Base-by-base conservation (phyloP, 2,113 vertebrate genomes). In the Nanorana parkeri region DNA sequence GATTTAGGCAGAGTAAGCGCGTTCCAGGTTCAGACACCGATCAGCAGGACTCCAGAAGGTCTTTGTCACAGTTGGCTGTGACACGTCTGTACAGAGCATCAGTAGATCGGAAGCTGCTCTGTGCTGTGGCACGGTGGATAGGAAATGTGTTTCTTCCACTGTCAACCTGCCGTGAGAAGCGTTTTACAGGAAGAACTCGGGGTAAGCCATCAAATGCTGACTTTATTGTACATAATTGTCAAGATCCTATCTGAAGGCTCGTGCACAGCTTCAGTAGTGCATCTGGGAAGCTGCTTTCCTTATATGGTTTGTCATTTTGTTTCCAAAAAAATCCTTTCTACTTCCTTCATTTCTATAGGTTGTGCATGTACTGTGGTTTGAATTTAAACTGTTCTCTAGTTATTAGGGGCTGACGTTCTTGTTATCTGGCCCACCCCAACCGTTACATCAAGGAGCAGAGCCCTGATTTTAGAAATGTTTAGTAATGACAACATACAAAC, bases 71-170 rank as follows among this genome's bases (percentile, higher is more conserved):
- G 17, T 15, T 4, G 17, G 3, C 26, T 29, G 20, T 52, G 68
- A 24, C 0, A 10, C 55, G 0, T 58, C 68, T 65, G 75, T 88
- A 52, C 21, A 86, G 15, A 3, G 51, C 83, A 23, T 85, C 51
- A 3, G 60, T 95, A 0, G 80, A 87, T 28, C 89, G 87, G 21
- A 84, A 84, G 51, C 94, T 98, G 1, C 88, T 95, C 41, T 65
- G 90, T 32, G 95, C 95, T 0, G 85, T 97, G 55, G 87, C 87
- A 0, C 94, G 96, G 0, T 99, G 96, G 97, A 86, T 97, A 68
- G 96, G 96, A 0, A 91, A 96, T 0, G 72, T 94, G 19, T 66
- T 93, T 6, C 78, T 96, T 55, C 90, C 88, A 0, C 32, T 77
- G 54, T 54, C 78, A 81, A 0, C 64, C 36, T 0, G 52, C 0